Evolutionary conservation across 30 jellyfish, hydroid and myxozoan genomes (phyloP).

Genomic region (Catostylus mosaicus): DNA sequence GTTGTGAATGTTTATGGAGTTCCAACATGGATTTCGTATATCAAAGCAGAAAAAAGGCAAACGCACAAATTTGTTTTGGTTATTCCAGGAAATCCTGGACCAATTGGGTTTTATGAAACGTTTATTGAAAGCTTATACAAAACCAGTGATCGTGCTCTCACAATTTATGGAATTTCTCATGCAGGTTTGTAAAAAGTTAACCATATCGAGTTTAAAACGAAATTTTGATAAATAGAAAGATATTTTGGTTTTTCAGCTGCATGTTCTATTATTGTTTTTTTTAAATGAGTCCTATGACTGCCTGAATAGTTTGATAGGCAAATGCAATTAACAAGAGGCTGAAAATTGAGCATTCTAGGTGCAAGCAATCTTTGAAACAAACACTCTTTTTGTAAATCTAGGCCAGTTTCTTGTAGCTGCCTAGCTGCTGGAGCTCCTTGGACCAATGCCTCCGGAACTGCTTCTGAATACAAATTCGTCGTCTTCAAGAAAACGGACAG

Average conservation of each 20-base stretch:
- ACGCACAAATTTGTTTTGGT: slow-evolving; percentile 37
- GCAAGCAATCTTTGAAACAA: too few relatives aligned
- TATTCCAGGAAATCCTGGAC: slow-evolving; percentile 86
- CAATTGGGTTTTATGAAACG: slow-evolving; percentile 63
- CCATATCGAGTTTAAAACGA: neutral
- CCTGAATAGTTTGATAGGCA: too few relatives aligned
- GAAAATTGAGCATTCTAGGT: too few relatives aligned
- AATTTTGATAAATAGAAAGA: neutral
- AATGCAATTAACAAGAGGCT: neutral
- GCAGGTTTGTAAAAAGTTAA: slow-evolving; percentile 44
- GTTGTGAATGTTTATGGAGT: slow-evolving; percentile 43
- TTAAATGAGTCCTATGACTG: too few relatives aligned
- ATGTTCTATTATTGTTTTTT: too few relatives aligned
- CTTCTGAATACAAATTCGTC: too few relatives aligned
- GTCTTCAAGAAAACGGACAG: too few relatives aligned
- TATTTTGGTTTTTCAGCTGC: too few relatives aligned
- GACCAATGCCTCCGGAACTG: too few relatives aligned
- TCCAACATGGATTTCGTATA: slow-evolving; percentile 66
- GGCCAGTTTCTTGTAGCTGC: too few relatives aligned
- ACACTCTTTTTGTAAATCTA: too few relatives aligned
- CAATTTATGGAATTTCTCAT: slow-evolving; percentile 69
- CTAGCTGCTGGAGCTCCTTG: too few relatives aligned
- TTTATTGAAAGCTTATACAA: slow-evolving; percentile 50
- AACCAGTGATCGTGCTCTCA: slow-evolving; percentile 16
- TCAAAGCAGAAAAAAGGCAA: neutral